Conservation (phyloP, 2,888 invertebrate species). For the Spatulosminthurus flaviceps region DNA sequence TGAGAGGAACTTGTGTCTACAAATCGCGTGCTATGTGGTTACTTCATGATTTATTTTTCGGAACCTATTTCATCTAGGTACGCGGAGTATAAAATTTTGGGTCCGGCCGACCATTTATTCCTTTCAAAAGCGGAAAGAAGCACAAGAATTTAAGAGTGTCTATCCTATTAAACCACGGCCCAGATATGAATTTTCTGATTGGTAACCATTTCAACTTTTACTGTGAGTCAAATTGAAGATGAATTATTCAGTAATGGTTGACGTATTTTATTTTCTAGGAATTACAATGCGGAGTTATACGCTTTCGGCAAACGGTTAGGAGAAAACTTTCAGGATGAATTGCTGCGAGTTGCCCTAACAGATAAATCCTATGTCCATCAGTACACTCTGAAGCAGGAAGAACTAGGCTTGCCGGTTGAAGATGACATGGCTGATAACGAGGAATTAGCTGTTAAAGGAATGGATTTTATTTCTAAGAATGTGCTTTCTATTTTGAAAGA, state of each 20-base stretch:
- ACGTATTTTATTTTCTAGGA: constrained; percentile 76
- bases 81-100: constrained; percentile 30
- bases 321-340: constrained; percentile 79
- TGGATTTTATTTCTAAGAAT: constrained; percentile 73
- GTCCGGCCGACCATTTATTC: constrained; percentile 31
- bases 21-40: too few species aligned
- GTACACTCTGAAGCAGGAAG: constrained; percentile 76
- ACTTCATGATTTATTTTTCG: too few species aligned
- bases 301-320: constrained; percentile 86
- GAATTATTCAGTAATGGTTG: too few species aligned
- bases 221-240: not conserved
- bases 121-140: constrained; percentile 31
- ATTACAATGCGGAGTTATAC: constrained; percentile 84
- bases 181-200: constrained; percentile 71
- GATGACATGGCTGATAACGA: constrained; percentile 74
- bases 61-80: constrained; percentile 15
- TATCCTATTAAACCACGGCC: constrained; percentile 65
- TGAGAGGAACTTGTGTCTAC: too few species aligned
- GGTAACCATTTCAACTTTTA: constrained; percentile 57
- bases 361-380: constrained; percentile 79
- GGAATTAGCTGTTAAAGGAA: constrained; percentile 76
- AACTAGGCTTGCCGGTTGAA: constrained; percentile 75
- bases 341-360: constrained; percentile 80
- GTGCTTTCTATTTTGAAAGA: constrained; percentile 76
- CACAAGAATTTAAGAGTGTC: constrained; percentile 43